Base-by-base conservation (phyloP, 2,113 vertebrate genomes). In the Riparia riparia region DNA sequence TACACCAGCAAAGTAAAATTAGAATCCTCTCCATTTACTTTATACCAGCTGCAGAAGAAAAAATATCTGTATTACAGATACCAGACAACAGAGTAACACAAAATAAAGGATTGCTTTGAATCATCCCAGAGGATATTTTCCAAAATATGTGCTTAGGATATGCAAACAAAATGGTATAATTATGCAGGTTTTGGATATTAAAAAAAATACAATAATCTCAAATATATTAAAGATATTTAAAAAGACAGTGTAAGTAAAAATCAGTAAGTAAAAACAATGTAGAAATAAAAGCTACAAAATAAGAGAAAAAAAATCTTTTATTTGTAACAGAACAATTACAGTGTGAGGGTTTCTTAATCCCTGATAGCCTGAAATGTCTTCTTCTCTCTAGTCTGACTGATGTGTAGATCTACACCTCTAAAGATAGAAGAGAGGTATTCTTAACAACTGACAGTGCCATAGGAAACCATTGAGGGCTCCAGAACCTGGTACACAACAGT, bases 1-100 rank as follows among this genome's bases (percentile, higher is more conserved):
- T 97, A 97, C 39, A 97, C 73, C 78, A 95, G 87, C 85, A 96
- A 98, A 97, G 97, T 94, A 97, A 98, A 98, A 98, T 98, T 97
- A 98, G 97, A 97, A 98, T 96, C 70, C 83, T 86, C 71, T 78
- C 68, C 74, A 90, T 95, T 98, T 97, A 97, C 96, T 97, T 96
- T 93, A 45, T 90, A 97, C 94, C 90, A 93, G 85, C 71, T 82
- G 76, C 57, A 89, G 94, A 96, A 96, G 95, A 97, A 96, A 96
- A 98, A 97, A 98, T 83, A 95, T 63, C 80, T 95, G 51, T 90
- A 65, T 96, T 95, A 91, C 70, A 97, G 83, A 93, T 50, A 93
- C 24, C 34, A 96, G 92, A 96, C 87, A 95, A 61, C 77, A 90
- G 65, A 82, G 28, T 65, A 95, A 97, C 69, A 79, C 89, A 95